phyloP scores from a whole-genome alignment of 2,888 invertebrate genomes.

The Hipparchia semele region DNA sequence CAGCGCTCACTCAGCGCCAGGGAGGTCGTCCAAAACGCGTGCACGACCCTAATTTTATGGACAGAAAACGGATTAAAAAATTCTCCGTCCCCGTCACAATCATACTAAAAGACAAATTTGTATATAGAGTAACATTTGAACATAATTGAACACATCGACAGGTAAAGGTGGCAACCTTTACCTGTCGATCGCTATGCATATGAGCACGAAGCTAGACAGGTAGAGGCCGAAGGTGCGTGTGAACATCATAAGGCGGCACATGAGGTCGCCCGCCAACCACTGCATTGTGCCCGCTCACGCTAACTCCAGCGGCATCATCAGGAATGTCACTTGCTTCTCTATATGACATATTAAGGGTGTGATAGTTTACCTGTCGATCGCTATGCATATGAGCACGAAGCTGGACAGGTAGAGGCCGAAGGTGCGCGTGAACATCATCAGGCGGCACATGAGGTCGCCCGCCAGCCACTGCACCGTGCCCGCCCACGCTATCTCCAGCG shows the following conservation, averaged over 20 bases:
- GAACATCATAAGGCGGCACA: conserved; percentile 94
- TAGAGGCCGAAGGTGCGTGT: conserved; percentile 93
- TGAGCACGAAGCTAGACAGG: conserved; percentile 93
- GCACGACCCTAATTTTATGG: too few species aligned
- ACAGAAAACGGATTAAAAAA: too few species aligned
- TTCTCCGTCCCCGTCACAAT: too few species aligned
- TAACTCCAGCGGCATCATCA: conserved; percentile 94
- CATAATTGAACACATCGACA: too few species aligned
- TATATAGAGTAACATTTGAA: too few species aligned
- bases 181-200: conserved; percentile 92
- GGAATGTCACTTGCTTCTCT: too few species aligned
- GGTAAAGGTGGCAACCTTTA: too few species aligned
- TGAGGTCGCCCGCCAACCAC: conserved; percentile 92
- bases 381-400: conserved; percentile 94
- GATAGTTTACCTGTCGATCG: conserved; percentile 82
- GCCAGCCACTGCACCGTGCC: conserved; percentile 93
- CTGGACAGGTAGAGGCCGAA: conserved; percentile 94
- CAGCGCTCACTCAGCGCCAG: too few species aligned
- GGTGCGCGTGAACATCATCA: conserved; percentile 93
- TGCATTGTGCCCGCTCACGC: conserved; percentile 93
- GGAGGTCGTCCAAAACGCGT: too few species aligned
- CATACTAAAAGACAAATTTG: too few species aligned
- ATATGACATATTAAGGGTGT: too few species aligned
- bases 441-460: conserved; percentile 92
- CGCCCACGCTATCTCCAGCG: conserved; percentile 94